Evolutionary conservation across 1,140 invertebrate genomes (phyloP), one percentile per base, ranked within the genome.

Genomic region (Trachymyrmex septentrionalis): DNA sequence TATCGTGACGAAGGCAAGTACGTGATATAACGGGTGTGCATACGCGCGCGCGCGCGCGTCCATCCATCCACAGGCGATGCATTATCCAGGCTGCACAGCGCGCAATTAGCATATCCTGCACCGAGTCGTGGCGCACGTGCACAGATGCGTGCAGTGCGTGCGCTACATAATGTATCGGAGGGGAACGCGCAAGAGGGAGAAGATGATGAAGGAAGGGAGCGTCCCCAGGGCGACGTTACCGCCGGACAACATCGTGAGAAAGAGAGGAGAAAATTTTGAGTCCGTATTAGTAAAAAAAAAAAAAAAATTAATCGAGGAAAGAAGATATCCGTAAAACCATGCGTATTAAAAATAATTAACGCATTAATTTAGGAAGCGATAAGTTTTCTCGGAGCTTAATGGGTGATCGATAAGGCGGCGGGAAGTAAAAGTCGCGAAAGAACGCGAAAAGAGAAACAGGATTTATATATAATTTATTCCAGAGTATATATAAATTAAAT

Each of bases 31-130:
- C 80, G 80, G 67, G 80, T 75, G 55, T 50, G 59, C 38, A 48
- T 27, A 21, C 57, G 9, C 55, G 55, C 34, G 4, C 24, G 38
- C 63, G 19, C 38, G 24, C 34, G 1, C 16, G 44, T 78, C 38
- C 19, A 19, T 67, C 38, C 19, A 19, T 67, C 44, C 44, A 27
- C 44, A 30, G 14, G 55, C 69, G 53, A 71, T 55, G 80, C 69
- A 84, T 84, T 73, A 86, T 84, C 77, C 67, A 64, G 7, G 30
- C 48, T 71, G 82, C 55, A 73, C 38, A 44, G 69, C 30, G 61
- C 53, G 86, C 67, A 89, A 89, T 89, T 89, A 89, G 88, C 88
- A 89, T 89, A 88, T 89, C 50, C 88, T 76, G 76, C 63, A 50
- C 50, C 55, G 7, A 72, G 80, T 82, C 80, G 80, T 73, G 30